Conservation (phyloP, 2,888 invertebrate species). For the Mylabris sibirica region DNA sequence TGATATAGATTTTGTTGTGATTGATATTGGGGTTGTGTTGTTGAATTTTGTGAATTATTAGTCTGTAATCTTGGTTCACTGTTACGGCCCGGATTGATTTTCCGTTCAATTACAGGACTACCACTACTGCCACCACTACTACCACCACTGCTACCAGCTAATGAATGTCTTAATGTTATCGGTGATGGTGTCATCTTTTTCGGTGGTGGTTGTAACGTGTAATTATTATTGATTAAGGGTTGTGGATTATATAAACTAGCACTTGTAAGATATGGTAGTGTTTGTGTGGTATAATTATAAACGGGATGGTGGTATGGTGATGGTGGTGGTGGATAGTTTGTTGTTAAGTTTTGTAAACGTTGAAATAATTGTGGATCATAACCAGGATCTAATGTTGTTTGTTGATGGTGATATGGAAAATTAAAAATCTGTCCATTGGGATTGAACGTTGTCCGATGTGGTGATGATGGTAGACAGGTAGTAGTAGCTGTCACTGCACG, state of each 20-base stretch:
- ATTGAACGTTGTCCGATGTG: slow-evolving; percentile 53
- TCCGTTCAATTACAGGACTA: slow-evolving; percentile 50
- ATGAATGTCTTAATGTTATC: slow-evolving; percentile 54
- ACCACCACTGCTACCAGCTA: slow-evolving; percentile 36
- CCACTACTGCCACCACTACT: neutral
- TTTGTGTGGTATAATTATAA: slow-evolving; percentile 42
- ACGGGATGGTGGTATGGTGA: slow-evolving; percentile 39
- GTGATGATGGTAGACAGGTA: slow-evolving; percentile 53
- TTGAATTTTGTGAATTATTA: slow-evolving; percentile 48
- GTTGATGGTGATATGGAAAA: slow-evolving; percentile 50
- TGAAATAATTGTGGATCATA: slow-evolving; percentile 64
- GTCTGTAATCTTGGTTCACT: slow-evolving; percentile 54
- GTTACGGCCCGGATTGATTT: slow-evolving; percentile 48
- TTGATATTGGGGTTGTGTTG: slow-evolving; percentile 55
- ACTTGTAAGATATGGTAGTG: slow-evolving; percentile 44
- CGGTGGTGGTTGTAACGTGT: slow-evolving; percentile 56
- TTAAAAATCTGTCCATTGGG: slow-evolving; percentile 52
- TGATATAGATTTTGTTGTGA: slow-evolving; percentile 41
- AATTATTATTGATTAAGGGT: slow-evolving; percentile 52
- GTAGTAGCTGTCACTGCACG: slow-evolving; percentile 51
- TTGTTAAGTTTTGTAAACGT: slow-evolving; percentile 63
- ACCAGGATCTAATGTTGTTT: slow-evolving; percentile 44
- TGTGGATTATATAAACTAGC: slow-evolving; percentile 46
- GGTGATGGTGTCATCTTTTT: slow-evolving; percentile 55
- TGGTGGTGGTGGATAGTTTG: slow-evolving; percentile 59